Evolutionary conservation across 2,113 vertebrate genomes (phyloP), one percentile per base, ranked within the genome.

Genomic region (Myxocyprinus asiaticus): DNA sequence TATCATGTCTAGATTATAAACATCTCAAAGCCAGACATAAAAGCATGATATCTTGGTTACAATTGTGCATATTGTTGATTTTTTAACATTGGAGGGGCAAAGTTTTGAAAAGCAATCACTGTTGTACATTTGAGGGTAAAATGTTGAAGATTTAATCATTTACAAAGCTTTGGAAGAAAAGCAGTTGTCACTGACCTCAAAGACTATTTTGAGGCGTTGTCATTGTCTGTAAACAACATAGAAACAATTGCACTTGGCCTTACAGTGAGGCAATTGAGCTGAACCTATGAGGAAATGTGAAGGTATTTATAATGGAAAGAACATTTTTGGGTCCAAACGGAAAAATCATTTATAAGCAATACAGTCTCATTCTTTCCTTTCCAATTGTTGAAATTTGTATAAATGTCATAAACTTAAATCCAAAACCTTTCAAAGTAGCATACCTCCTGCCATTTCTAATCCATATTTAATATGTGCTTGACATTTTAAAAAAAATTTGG

Each of bases 1-100:
- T 61, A 61, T 67, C 43, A 65, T 44, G 76, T 77, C 50, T 62
- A 5, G 68, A 17, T 82, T 63, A 76, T 17, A 56, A 58, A 79
- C 14, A 79, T 73, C 63, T 70, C 62, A 78, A 53, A 67, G 22
- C 22, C 22, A 15, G 7, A 44, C 33, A n/a, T 12, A 33, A 33
- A 67, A 33, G 22, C 0, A 7, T 58, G 61, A 7, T 15, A 47
- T 61, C 58, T 17, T 71, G n/a, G 62, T 33, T 58, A 33, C 22
- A 33, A 3, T 33, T 33, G 22, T 3, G 22, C 22, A 33, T 58
- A n/a, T 74, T 42, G n/a, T 17, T 61, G 6, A 33, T 56, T 44
- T 56, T 22, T 17, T 59, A 15, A 59, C 12, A 11, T 3, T 33
- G 45, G 69, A 0, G 12, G 5, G n/a, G 55, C 33, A 45, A 15